Evolutionary conservation across 2,797 vertebrate genomes (phyloP).

Genomic region (Oryzias dopingdopingensis): DNA sequence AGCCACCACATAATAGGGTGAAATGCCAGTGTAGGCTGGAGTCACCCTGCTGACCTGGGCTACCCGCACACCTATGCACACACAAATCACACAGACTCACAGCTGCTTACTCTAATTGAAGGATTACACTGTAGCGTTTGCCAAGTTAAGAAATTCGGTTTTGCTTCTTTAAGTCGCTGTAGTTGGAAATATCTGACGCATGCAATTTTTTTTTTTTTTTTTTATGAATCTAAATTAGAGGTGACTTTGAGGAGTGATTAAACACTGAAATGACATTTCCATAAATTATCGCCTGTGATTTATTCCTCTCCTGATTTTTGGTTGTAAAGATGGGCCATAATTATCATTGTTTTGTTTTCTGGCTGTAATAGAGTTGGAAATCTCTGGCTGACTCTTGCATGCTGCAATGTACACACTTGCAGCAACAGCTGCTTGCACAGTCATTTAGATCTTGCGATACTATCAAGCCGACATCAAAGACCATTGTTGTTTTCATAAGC

Average conservation of each 20-base stretch:
- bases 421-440: background rate
- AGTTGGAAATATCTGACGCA: slow-evolving; percentile 59
- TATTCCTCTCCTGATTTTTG: slow-evolving; percentile 16
- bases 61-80: slow-evolving; percentile 3
- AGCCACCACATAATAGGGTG: slow-evolving; percentile 43
- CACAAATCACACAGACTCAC: slow-evolving; percentile 29
- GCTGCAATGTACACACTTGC: slow-evolving; percentile 8
- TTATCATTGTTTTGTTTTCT: slow-evolving; percentile 37
- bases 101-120: slow-evolving; percentile 51
- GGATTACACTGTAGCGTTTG: slow-evolving; percentile 51
- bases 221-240: slow-evolving; percentile 65
- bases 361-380: slow-evolving; percentile 29
- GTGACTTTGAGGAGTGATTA: slow-evolving; percentile 61
- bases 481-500: slow-evolving; percentile 3
- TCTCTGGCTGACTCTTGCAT: slow-evolving; percentile 34
- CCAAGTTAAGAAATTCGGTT: slow-evolving; percentile 62
- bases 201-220: slow-evolving; percentile 64
- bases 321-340: slow-evolving; percentile 23
- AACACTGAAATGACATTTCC: slow-evolving; percentile 57
- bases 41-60: slow-evolving; percentile 33
- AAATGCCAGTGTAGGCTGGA: slow-evolving; percentile 31
- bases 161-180: slow-evolving; percentile 48
- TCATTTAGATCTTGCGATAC: slow-evolving; percentile 7
- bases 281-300: slow-evolving; percentile 38
- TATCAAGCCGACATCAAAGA: slow-evolving; percentile 17